Evolutionary conservation across 2,888 invertebrate species (phyloP).

Genomic region (Archaeoteleia sp.): DNA sequence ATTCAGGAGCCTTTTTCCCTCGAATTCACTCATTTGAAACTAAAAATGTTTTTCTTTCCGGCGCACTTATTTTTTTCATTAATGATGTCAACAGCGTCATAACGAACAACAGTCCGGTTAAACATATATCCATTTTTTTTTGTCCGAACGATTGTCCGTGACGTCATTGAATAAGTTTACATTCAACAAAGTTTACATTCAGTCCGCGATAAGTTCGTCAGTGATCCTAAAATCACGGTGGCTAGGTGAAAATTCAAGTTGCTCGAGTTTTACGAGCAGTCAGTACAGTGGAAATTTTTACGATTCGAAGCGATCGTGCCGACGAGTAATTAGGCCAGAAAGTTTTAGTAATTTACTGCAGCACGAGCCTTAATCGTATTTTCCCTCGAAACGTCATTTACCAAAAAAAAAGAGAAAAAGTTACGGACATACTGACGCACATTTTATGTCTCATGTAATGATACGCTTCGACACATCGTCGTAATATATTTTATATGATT

Average conservation of each 20-base stretch:
- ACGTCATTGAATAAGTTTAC: not conserved
- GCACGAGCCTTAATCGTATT: constrained; percentile 34
- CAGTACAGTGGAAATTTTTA: constrained; percentile 26
- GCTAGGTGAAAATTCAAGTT: constrained; percentile 21
- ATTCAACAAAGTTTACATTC: constrained; percentile 2
- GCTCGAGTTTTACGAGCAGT: constrained; percentile 29
- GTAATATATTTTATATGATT: too few species aligned
- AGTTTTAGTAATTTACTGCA: constrained; percentile 36
- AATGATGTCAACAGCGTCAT: too few species aligned
- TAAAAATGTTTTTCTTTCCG: too few species aligned
- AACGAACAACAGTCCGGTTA: too few species aligned
- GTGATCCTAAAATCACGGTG: constrained; percentile 12
- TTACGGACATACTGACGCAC: constrained; percentile 12
- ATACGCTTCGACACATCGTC: not conserved
- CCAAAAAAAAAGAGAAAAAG: constrained; percentile 32
- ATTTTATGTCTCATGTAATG: not conserved
- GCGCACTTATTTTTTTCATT: too few species aligned
- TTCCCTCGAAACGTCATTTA: constrained; percentile 6
- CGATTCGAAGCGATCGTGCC: constrained; percentile 32
- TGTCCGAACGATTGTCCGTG: not conserved
- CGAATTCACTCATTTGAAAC: too few species aligned
- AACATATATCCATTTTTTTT: too few species aligned
- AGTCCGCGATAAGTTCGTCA: constrained; percentile 12
- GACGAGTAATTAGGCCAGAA: constrained; percentile 45
- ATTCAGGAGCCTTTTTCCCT: too few species aligned